A percentile compares a stretch with the other conserved stretches of the same genome.
Evolutionary conservation across 2,797 vertebrate species (phyloP).

Genomic region (Gastrophryne carolinensis): DNA sequence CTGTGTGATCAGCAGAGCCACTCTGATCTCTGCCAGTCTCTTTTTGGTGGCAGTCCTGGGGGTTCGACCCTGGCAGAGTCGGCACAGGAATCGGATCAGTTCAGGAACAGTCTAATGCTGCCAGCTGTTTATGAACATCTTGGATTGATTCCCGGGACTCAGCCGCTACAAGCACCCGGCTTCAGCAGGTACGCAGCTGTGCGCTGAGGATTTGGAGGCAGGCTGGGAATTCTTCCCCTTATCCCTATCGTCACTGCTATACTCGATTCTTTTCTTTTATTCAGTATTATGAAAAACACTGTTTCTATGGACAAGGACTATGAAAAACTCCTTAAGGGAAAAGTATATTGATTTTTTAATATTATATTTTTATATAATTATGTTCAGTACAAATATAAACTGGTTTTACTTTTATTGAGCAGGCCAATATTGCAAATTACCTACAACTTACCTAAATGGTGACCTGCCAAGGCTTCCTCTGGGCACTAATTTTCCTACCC

Average conservation of each 20-base stretch:
- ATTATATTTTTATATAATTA: no score
- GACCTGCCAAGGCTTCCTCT: no score
- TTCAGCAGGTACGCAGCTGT: constrained; percentile 39
- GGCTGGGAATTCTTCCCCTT: not conserved
- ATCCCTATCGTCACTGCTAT: not conserved
- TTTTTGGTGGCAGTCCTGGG: constrained; percentile 45
- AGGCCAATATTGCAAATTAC: no score
- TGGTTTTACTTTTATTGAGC: no score
- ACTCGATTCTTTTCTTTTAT: no score
- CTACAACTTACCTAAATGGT: no score
- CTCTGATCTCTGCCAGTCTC: constrained; percentile 43
- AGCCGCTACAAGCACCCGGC: constrained; percentile 22
- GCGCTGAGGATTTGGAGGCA: not conserved
- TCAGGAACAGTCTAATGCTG: constrained; percentile 36
- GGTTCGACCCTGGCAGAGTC: constrained; percentile 33
- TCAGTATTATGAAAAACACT: no score
- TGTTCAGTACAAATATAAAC: no score
- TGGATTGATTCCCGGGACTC: constrained; percentile 27
- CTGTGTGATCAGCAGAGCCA: constrained; percentile 43
- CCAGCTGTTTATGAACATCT: constrained; percentile 43
- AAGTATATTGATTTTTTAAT: no score
- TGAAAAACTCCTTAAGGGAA: no score
- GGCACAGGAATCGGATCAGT: constrained; percentile 31
- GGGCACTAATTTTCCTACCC: no score
- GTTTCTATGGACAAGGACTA: no score